Conservation (phyloP, 37 sponge, comb jelly and placozoan genomes). For the Chondrosia reniformis region DNA sequence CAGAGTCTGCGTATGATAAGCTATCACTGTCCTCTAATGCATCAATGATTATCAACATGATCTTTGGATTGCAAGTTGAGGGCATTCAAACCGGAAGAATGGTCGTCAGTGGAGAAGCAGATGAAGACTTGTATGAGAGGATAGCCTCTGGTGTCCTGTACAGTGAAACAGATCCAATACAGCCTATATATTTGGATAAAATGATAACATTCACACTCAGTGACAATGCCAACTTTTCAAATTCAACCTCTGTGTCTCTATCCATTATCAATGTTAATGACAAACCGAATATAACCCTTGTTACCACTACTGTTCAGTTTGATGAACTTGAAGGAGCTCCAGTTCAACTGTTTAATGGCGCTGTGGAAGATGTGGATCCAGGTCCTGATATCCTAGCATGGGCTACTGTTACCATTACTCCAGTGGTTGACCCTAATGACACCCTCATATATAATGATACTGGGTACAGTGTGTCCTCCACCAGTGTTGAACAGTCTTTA, state of each 20-base stretch:
- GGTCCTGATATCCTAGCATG: neutral
- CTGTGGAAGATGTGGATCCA: neutral
- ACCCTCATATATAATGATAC: neutral
- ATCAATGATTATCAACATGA: neutral
- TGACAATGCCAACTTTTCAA: neutral
- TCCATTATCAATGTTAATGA: neutral
- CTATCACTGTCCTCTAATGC: neutral
- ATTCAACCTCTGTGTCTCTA: neutral
- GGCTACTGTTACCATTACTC: neutral
- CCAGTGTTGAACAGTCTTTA: neutral
- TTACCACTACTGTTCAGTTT: neutral
- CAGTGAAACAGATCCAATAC: neutral
- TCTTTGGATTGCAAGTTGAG: neutral
- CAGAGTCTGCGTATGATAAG: neutral
- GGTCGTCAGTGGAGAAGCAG: neutral
- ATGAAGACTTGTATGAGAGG: neutral
- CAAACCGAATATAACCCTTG: neutral
- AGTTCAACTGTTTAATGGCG: neutral
- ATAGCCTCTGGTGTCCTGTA: neutral
- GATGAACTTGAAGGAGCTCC: neutral
- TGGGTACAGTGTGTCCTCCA: neutral
- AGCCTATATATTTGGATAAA: neutral
- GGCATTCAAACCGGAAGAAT: neutral
- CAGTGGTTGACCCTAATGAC: neutral
- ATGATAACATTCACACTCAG: neutral